Evolutionary conservation across 2,113 vertebrate species (phyloP), one percentile per base, ranked within the genome.

Genomic region (Thalassarche chlororhynchos): DNA sequence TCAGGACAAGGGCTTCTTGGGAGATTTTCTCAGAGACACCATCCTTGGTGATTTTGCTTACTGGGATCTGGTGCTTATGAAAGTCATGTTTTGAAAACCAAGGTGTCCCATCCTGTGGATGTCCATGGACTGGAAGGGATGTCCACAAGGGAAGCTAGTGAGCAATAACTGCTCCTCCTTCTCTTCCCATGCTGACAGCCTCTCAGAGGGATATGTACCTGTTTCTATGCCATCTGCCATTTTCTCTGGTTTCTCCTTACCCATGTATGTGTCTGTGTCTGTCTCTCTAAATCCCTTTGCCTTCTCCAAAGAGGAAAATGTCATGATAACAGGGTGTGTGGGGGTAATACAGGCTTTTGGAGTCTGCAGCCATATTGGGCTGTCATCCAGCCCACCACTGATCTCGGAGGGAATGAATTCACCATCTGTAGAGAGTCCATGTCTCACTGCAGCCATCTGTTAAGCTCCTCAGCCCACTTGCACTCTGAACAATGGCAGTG

Each of bases 391-490:
- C 94, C 91, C 82, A 96, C 86, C 84, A 93, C 84, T 71, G 78
- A 86, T 92, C 93, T 96, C 88, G 5, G 70, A 97, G 93, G 94
- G 95, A 98, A 93, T 96, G 92, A 97, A 96, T 93, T 80, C 78
- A 88, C 97, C 98, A 98, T 98, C 98, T 98, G 98, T 46, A 97
- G 87, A 97, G 84, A 97, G 89, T 97, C 96, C 95, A 66, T 98
- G 96, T 95, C 97, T 98, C 97, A 94, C 96, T 93, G 95, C 92
- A 89, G 49, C 98, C 98, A 98, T 98, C 98, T 98, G 98, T 97
- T 97, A 88, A 93, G 95, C 89, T 96, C 86, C 85, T 97, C 91
- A 97, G 89, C 95, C 98, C 98, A 97, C 98, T 98, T 98, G 97
- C 89, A 83, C 86, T 95, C 86, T 96, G 90, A 98, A 97, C 97